Evolutionary conservation across 2,797 vertebrate species (phyloP).

Genomic region (Mus caroli): DNA sequence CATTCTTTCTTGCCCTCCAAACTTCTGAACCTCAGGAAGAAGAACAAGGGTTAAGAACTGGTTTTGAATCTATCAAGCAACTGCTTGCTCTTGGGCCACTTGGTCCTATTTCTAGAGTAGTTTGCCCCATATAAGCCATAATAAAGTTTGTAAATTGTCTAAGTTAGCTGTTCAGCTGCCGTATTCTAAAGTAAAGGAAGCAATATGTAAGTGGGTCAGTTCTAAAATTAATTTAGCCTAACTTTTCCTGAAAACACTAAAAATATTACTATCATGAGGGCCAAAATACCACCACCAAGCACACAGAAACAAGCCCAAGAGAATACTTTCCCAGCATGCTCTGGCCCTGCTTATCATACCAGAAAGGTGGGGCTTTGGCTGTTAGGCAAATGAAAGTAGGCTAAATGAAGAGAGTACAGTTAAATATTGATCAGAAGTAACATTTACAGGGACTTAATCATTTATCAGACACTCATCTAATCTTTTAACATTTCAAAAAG

Average conservation of each 20-base stretch:
- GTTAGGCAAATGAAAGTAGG: neutral
- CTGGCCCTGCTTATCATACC: neutral
- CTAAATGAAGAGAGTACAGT: neutral
- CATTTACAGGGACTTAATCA: neutral
- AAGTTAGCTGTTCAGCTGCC: constrained; percentile 75
- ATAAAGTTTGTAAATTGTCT: constrained; percentile 78
- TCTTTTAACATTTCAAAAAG: constrained; percentile 37
- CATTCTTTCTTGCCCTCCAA: neutral
- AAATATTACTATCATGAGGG: constrained; percentile 73
- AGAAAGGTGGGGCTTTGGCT: neutral
- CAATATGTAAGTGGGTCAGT: constrained; percentile 84
- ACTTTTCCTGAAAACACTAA: constrained; percentile 81
- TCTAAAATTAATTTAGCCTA: constrained; percentile 83
- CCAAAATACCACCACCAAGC: constrained; percentile 68
- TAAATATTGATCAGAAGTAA: constrained; percentile 23
- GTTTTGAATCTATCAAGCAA: constrained; percentile 63
- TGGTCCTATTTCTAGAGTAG: constrained; percentile 70
- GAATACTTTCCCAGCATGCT: constrained; percentile 6
- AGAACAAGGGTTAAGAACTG: constrained; percentile 64
- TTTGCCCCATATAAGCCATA: constrained; percentile 75
- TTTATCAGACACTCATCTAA: constrained; percentile 20
- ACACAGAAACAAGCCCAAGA: constrained; percentile 52
- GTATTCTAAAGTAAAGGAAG: constrained; percentile 64
- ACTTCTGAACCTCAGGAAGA: neutral
- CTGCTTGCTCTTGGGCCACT: neutral